Base-by-base conservation (phyloP, 2,113 vertebrate genomes). In the Emydocephalus ijimae region DNA sequence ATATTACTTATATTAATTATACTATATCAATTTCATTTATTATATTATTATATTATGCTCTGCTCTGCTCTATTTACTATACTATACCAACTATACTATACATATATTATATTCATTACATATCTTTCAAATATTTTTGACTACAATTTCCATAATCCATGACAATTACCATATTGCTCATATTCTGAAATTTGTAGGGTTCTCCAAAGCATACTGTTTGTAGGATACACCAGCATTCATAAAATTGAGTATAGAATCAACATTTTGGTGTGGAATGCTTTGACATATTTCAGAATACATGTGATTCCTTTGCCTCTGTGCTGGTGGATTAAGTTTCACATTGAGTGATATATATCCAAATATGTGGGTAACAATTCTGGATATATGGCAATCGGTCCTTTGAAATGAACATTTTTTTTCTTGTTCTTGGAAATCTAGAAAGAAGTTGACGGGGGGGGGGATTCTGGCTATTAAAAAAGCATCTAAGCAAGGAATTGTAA, bases 391-490 rank as follows among this genome's bases (percentile, higher is more conserved):
- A 39, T 39, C 15, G 8, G 3, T 39, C 18, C 34, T 81, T 81
- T 43, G 34, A 81, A 81, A 8, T 43, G 34, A 39, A 81, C 34
- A 0, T n/a, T 43, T 9, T 34, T n/a, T 18, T 15, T 39, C 34
- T 39, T 95, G 55, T 52, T 93, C 90, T 95, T 91, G 91, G 96
- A 97, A 94, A 96, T 97, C 45, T 95, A 94, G 90, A 93, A 61
- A 52, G 21, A 54, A 94, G 91, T 1, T 1, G 20, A 96, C 2
- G 86, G 69, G 94, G 95, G 74, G 97, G 50, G 94, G 96, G 1
- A 20, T 93, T 96, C 96, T 94, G 94, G 96, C 95, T 95, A 95
- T 93, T 96, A 94, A 92, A 81, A 69, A 93, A 96, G 94, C 94
- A 90, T 91, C 92, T 91, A 93, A 96, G 95, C 43, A 85, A 97